These are phyloP conservation scores for Nyctibius bracteatus DNA, from an alignment of 2,113 vertebrate species.

Conservation along the genomic window DNA sequence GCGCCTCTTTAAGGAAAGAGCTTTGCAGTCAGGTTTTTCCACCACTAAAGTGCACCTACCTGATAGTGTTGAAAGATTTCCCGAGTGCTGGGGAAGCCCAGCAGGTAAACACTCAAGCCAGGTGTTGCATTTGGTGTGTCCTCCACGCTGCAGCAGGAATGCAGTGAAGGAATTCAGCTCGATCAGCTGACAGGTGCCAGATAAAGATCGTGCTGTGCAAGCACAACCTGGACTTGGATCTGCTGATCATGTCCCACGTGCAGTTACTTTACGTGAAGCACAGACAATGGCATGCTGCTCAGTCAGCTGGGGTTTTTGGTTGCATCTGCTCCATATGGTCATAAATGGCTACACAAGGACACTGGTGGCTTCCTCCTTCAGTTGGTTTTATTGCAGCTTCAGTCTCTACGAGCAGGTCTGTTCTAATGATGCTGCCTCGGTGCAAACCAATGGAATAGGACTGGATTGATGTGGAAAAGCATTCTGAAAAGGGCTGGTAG, in stretches of 20 bases:
- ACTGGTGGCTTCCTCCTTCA: background rate
- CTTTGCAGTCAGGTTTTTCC: background rate
- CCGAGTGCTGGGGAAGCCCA: background rate
- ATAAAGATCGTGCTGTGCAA: background rate
- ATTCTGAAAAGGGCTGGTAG: background rate
- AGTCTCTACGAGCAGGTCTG: background rate
- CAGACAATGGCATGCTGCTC: background rate
- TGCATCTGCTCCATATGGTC: background rate
- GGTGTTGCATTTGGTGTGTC: too few relatives aligned
- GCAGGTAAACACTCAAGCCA: background rate
- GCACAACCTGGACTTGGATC: background rate
- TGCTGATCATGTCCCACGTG: accelerated
- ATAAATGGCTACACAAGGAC: background rate
- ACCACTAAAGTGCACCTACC: background rate
- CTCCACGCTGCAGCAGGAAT: background rate
- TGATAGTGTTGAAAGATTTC: background rate
- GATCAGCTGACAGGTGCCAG: background rate
- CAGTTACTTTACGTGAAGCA: background rate
- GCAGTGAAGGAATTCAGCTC: background rate
- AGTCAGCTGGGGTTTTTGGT: background rate
- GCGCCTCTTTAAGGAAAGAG: background rate
- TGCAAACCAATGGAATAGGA: too few relatives aligned
- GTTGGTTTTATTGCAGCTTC: background rate
- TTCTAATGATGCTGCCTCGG: background rate
- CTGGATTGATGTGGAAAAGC: accelerated